Evolutionary conservation across 2,888 invertebrate genomes (phyloP).

Genomic region (Agelastica alni): DNA sequence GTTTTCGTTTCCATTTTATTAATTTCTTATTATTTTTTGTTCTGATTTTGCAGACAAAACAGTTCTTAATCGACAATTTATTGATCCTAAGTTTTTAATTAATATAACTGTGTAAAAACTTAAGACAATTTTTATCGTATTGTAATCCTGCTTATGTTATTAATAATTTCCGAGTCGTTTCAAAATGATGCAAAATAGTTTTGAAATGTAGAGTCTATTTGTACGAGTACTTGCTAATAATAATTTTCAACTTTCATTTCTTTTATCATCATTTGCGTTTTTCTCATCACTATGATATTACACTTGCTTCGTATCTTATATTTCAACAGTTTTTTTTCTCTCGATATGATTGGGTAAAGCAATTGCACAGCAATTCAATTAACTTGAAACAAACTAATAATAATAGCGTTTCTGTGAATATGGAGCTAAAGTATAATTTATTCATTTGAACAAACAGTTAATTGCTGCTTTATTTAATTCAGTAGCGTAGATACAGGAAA

Average conservation of each 20-base stretch:
- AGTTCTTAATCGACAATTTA: too few relatives aligned
- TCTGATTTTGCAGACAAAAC: too few relatives aligned
- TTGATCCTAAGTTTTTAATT: too few relatives aligned
- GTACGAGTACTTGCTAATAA: background rate
- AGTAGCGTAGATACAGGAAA: background rate
- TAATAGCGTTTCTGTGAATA: background rate
- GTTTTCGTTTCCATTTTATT: slow-evolving; percentile 21
- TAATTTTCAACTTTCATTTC: background rate
- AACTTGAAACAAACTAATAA: background rate
- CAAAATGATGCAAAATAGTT: too few relatives aligned
- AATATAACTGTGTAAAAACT: too few relatives aligned
- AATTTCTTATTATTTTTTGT: background rate
- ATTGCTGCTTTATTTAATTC: background rate
- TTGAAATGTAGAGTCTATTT: background rate
- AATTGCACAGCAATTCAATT: slow-evolving; percentile 5
- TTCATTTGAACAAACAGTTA: background rate
- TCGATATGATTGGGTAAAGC: background rate
- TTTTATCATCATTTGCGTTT: background rate
- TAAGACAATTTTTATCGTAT: too few relatives aligned
- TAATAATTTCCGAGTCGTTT: too few relatives aligned
- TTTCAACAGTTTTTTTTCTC: background rate
- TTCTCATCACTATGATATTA: too few relatives aligned
- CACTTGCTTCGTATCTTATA: too few relatives aligned
- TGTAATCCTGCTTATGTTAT: too few relatives aligned
- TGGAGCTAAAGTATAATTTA: background rate